Base-by-base conservation (phyloP, 1,140 invertebrate genomes). In the Cherax destructor region DNA sequence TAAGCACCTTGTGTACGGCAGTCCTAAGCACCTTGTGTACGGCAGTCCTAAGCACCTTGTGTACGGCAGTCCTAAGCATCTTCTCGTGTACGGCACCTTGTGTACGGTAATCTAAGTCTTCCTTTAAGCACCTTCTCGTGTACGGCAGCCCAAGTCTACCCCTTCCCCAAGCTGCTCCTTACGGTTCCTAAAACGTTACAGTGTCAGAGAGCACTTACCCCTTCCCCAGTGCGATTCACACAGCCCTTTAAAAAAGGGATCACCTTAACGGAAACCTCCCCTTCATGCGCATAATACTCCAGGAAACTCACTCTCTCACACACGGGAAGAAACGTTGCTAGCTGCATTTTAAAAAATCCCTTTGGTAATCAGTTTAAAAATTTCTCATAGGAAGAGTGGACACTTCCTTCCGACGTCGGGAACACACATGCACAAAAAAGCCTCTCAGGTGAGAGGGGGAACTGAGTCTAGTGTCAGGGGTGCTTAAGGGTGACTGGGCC, bases 361-460 rank as follows among this genome's bases (percentile, higher is more conserved):
- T 13, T 83, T 74, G 87, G 80, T 89, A 89, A 89, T 89, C 87
- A 89, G 79, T 89, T 89, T 89, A 89, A 89, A 41, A 89, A 83
- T 83, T 89, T 88, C 87, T 89, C 87, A 89, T 77, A 83, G 87
- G 87, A 89, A 30, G 65, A 83, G 79, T 83, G 87, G 87, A 61
- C 80, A 89, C 79, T 89, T 89, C 87, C 87, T 89, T 89, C 87
- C 87, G 87, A 89, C 65, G 69, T 74, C 65, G 47, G 21, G n/a
- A 24, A 30, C 69, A 74, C 79, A 41, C 30, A 41, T 2, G 30
- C 30, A 41, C 30, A 81, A 83, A 89, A 83, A 83, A 89, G 72
- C 16, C n/a, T 41, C 7, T 49, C 78, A 11, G 10, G 30, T 56
- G 59, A 13, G 10, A 41, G 52, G 49, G 78, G n/a, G 83, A 89